These are phyloP conservation scores for Henicopernis longicauda DNA, from an alignment of 2,113 vertebrate genomes.

Conservation along the genomic window DNA sequence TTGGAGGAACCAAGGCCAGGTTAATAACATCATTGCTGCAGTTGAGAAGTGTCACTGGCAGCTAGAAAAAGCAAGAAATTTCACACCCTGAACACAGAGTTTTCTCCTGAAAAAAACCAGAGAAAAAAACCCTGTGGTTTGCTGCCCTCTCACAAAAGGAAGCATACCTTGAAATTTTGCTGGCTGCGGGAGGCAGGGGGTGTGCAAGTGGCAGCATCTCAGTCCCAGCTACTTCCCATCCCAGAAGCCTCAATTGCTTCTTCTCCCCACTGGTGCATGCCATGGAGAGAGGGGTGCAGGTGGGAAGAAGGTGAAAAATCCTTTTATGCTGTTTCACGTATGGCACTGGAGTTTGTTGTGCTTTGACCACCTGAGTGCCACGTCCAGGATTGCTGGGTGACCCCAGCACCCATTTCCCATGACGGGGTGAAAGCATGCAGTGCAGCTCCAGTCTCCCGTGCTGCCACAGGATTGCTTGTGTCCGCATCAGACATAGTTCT, in stretches of 20 bases:
- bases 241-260: background rate
- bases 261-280: background rate
- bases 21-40: background rate
- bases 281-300: rapidly evolving
- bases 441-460: background rate
- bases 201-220: background rate
- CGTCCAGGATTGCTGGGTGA: background rate
- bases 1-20: background rate
- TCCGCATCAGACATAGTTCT: background rate
- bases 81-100: background rate
- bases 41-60: background rate
- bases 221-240: background rate
- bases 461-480: background rate
- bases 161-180: background rate
- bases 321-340: background rate
- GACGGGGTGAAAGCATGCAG: background rate
- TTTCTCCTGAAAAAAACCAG: background rate
- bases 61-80: background rate
- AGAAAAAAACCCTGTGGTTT: background rate
- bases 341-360: background rate
- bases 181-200: background rate
- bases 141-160: background rate
- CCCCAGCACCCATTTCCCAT: background rate
- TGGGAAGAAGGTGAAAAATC: background rate
- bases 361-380: background rate